A percentile compares a stretch with the other conserved stretches of the same genome.
These are phyloP conservation scores for Strigamia transsilvanica DNA, from an alignment of 2,888 invertebrate species.

Conservation along the genomic window DNA sequence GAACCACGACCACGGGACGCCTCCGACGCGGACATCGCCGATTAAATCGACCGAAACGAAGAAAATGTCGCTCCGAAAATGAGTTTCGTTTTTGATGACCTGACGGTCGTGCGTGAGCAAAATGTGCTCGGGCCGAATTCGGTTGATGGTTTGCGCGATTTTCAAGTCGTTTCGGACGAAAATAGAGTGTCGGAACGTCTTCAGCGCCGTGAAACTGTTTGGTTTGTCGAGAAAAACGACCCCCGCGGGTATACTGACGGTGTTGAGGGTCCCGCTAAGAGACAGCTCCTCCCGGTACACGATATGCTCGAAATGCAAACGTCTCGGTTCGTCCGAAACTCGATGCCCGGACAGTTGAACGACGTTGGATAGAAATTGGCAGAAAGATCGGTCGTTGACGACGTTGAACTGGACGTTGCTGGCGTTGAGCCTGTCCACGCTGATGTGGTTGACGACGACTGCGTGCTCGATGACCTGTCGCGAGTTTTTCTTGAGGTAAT, in stretches of 20 bases:
- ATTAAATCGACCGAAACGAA: neutral
- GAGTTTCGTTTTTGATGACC: neutral
- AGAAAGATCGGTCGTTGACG: neutral
- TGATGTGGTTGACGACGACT: neutral
- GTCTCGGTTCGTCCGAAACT: neutral
- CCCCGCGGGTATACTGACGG: slow-evolving; percentile 22
- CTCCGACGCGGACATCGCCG: neutral
- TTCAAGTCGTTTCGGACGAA: neutral
- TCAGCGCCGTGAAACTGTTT: slow-evolving; percentile 36
- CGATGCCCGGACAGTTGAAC: neutral
- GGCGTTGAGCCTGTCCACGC: neutral
- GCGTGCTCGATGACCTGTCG: neutral
- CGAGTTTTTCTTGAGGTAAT: neutral
- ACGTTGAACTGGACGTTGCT: neutral
- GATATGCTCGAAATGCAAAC: neutral
- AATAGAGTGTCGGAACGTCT: slow-evolving; percentile 3
- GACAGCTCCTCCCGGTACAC: neutral
- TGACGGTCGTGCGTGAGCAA: slow-evolving; percentile 52
- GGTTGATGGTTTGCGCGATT: slow-evolving; percentile 23
- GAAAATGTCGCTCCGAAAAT: neutral
- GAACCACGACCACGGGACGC: slow-evolving; percentile 33
- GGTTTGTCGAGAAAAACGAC: slow-evolving; percentile 38
- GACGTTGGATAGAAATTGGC: neutral
- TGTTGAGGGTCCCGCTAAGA: slow-evolving; percentile 38
- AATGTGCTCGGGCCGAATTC: neutral